phyloP scores from a whole-genome alignment of 2,113 vertebrate genomes.

The Platycercus adscitus region DNA sequence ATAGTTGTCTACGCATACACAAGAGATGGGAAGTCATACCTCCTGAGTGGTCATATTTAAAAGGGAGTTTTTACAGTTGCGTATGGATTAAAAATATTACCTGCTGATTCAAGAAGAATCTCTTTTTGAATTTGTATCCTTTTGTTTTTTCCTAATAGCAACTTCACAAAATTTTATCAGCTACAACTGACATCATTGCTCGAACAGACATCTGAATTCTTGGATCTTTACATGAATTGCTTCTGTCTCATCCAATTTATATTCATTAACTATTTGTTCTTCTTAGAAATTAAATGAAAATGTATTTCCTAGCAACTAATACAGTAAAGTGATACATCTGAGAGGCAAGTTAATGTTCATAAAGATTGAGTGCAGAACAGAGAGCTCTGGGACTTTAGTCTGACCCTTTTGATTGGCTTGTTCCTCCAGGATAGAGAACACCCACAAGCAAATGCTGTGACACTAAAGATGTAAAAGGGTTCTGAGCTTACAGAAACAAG shows the following conservation, averaged over 20 bases:
- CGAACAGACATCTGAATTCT: not conserved
- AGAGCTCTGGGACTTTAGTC: not conserved
- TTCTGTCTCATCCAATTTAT: not conserved
- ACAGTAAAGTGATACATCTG: not conserved
- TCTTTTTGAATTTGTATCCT: not conserved
- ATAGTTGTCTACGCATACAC: not conserved
- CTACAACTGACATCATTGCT: not conserved
- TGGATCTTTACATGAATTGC: constrained; percentile 1
- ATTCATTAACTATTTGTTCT: not conserved
- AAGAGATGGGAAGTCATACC: not conserved
- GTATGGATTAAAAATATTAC: not conserved
- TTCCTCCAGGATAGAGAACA: not conserved
- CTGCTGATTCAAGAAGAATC: not conserved
- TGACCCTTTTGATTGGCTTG: not conserved
- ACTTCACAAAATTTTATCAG: not conserved
- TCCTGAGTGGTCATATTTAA: not conserved
- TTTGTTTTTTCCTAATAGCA: not conserved
- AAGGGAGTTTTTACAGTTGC: not conserved
- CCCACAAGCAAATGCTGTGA: not conserved
- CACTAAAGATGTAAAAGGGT: not conserved
- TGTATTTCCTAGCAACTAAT: not conserved
- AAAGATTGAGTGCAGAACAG: not conserved
- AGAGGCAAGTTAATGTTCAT: not conserved
- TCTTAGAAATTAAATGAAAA: not conserved
- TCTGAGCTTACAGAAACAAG: not conserved